Percentiles rank a stretch among this genome's conserved stretches.
Conservation (phyloP, 2,888 invertebrate genomes). For the Phrixothrix hirtus region DNA sequence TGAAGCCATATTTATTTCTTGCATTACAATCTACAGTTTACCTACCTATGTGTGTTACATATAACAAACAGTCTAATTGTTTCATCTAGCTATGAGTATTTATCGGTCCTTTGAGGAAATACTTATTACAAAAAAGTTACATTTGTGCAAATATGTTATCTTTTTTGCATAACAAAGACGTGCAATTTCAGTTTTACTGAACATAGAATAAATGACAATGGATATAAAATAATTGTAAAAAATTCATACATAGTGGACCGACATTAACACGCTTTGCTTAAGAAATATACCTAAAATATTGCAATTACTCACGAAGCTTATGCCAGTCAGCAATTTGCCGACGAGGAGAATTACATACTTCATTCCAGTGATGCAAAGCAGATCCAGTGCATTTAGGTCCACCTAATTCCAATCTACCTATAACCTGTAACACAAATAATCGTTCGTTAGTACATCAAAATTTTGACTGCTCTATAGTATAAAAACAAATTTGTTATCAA, state of each 20-base stretch:
- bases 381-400: slow-evolving; percentile 78
- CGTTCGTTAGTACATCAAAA: neutral
- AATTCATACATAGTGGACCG: slow-evolving; percentile 13
- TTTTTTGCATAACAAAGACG: no score
- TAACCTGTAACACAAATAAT: slow-evolving; percentile 66
- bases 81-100: slow-evolving; percentile 23
- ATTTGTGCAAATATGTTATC: no score
- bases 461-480: no score
- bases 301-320: slow-evolving; percentile 84
- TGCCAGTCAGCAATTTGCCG: slow-evolving; percentile 99
- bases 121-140: neutral
- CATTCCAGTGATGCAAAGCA: slow-evolving; percentile 94
- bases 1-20: slow-evolving; percentile 21
- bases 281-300: slow-evolving; percentile 13
- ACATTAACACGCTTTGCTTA: slow-evolving; percentile 6
- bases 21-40: slow-evolving; percentile 11
- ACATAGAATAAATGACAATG: no score
- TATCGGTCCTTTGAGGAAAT: slow-evolving; percentile 14
- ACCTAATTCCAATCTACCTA: slow-evolving; percentile 93
- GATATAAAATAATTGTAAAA: no score
- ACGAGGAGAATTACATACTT: slow-evolving; percentile 94
- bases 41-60: slow-evolving; percentile 21
- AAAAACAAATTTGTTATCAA: no score
- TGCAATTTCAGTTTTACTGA: no score
- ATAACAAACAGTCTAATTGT: slow-evolving; percentile 30